Conservation (phyloP, 1,140 invertebrate species). For the Aphaenogaster ashmeadi region DNA sequence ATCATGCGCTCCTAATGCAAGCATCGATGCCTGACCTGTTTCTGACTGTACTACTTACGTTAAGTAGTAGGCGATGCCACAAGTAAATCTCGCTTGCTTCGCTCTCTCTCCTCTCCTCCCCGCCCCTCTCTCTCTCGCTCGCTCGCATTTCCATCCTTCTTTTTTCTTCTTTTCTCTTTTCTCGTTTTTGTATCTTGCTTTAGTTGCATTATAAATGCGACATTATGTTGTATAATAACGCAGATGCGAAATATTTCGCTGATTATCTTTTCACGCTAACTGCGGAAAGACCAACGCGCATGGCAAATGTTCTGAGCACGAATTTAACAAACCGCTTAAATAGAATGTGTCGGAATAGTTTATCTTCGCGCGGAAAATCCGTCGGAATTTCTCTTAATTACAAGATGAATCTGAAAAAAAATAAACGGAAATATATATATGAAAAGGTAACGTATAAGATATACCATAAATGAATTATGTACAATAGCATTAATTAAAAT, state of each 20-base stretch:
- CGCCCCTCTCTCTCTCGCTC: too few relatives aligned
- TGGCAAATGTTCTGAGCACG: conserved; percentile 27
- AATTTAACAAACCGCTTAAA: conserved; percentile 52
- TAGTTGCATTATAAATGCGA: not conserved
- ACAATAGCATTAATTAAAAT: conserved; percentile 1
- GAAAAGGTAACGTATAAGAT: not conserved
- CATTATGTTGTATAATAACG: conserved; percentile 13
- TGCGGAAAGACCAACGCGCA: conserved; percentile 32
- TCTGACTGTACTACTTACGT: conserved; percentile 68
- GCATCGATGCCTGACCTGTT: conserved; percentile 68
- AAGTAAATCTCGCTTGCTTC: not conserved
- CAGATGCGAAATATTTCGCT: not conserved
- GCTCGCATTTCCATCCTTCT: not conserved
- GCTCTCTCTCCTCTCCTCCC: not conserved
- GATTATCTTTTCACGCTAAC: conserved; percentile 53
- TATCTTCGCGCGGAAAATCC: not conserved
- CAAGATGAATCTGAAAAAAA: not conserved
- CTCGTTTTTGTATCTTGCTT: not conserved
- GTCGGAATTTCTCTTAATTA: conserved; percentile 27
- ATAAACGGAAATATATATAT: not conserved
- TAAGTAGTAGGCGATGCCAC: conserved; percentile 49
- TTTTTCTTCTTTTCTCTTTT: not conserved
- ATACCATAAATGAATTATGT: not conserved
- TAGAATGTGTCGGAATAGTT: conserved; percentile 26
- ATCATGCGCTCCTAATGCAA: conserved; percentile 5